phyloP scores from a whole-genome alignment of 2,888 invertebrate species.

The Caenorhabditis sp. region DNA sequence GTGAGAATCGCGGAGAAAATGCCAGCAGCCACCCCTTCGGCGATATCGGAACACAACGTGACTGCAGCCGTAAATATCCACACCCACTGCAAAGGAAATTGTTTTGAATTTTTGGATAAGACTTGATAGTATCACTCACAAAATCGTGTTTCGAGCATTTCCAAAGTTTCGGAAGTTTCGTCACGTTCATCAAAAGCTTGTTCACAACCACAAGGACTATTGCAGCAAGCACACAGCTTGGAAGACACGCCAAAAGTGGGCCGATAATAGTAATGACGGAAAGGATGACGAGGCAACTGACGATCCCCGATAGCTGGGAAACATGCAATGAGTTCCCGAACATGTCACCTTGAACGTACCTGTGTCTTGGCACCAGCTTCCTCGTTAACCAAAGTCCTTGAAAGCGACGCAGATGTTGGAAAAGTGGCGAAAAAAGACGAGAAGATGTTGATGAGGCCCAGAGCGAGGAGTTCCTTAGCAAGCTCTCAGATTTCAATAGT shows the following conservation, averaged over 20 bases:
- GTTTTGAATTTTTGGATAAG: not conserved
- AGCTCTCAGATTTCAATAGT: not conserved
- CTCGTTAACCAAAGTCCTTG: conserved; percentile 68
- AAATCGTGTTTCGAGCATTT: conserved; percentile 87
- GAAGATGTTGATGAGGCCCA: conserved; percentile 83
- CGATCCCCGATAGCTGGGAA: conserved; percentile 84
- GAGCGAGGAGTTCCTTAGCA: conserved; percentile 70
- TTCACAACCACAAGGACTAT: conserved; percentile 80
- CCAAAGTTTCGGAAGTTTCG: conserved; percentile 86
- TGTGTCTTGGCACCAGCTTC: conserved; percentile 62
- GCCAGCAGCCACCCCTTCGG: conserved; percentile 86
- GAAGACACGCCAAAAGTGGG: conserved; percentile 89
- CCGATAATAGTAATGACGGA: conserved; percentile 89
- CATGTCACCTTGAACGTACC: not conserved
- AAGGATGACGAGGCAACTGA: conserved; percentile 86
- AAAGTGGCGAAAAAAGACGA: conserved; percentile 81
- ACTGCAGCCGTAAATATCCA: conserved; percentile 88
- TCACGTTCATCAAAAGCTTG: conserved; percentile 83
- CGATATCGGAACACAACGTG: conserved; percentile 87
- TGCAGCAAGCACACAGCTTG: conserved; percentile 82
- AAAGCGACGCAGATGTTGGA: conserved; percentile 65
- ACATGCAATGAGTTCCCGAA: not conserved
- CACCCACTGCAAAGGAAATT: conserved; percentile 80
- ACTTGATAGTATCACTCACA: conserved; percentile 72
- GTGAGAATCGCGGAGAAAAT: conserved; percentile 86